Evolutionary conservation across 2,888 invertebrate genomes (phyloP).

Genomic region (Patella ulyssiponensis): DNA sequence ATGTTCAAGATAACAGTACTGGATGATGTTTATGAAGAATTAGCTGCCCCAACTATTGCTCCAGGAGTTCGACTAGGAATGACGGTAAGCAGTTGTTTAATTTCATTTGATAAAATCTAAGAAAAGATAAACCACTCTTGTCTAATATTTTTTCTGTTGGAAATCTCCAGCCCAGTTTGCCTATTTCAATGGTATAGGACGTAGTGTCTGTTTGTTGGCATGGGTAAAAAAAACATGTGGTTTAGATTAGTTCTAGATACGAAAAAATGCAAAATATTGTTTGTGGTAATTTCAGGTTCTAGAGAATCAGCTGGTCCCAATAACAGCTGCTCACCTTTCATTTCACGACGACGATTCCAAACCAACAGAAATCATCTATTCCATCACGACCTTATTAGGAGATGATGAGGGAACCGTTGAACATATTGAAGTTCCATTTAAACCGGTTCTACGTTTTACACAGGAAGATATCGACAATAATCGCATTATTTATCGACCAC

Average conservation of each 20-base stretch:
- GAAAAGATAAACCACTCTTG: neutral
- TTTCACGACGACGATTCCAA: slow-evolving; percentile 49
- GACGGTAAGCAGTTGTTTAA: slow-evolving; percentile 46
- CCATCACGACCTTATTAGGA: slow-evolving; percentile 50
- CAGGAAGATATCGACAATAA: slow-evolving; percentile 67
- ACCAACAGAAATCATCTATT: slow-evolving; percentile 50
- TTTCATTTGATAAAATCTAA: neutral
- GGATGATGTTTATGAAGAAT: slow-evolving; percentile 36
- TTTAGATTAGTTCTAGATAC: too few species aligned
- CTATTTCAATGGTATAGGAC: too few species aligned
- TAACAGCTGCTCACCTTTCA: slow-evolving; percentile 51
- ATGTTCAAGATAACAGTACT: slow-evolving; percentile 54
- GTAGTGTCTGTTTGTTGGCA: too few species aligned
- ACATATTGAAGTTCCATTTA: slow-evolving; percentile 55
- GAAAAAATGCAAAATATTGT: neutral
- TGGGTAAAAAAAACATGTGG: too few species aligned
- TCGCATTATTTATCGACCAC: slow-evolving; percentile 64
- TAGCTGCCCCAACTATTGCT: slow-evolving; percentile 47
- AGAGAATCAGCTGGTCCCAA: slow-evolving; percentile 60
- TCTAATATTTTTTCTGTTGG: neutral
- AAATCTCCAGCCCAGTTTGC: neutral
- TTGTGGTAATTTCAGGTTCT: slow-evolving; percentile 45
- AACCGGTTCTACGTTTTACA: slow-evolving; percentile 57
- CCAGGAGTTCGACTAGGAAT: slow-evolving; percentile 58
- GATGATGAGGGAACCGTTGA: slow-evolving; percentile 60